These are phyloP conservation scores for Aurelia coerulea DNA, from an alignment of 30 jellyfish, hydroid and myxozoan species.

Conservation along the genomic window DNA sequence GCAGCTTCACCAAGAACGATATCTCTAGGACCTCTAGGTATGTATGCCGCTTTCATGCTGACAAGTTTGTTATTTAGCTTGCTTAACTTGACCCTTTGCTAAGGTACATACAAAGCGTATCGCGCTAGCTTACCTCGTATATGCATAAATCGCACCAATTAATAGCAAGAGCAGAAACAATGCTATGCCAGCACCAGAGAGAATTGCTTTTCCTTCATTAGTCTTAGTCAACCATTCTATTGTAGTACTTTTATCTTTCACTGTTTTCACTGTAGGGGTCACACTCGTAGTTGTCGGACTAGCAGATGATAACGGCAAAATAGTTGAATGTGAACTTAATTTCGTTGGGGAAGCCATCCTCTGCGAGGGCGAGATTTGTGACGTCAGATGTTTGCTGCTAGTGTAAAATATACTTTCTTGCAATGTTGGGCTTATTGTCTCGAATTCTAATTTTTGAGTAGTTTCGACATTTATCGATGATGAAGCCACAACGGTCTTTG, in stretches of 20 bases:
- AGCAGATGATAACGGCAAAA: background rate
- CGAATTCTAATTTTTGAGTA: no score
- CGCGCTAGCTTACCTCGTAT: conserved; percentile 21
- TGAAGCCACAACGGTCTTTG: background rate
- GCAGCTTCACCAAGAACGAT: no score
- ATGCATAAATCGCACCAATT: conserved; percentile 21
- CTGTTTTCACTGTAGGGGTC: background rate
- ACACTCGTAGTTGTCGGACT: background rate
- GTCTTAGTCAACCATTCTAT: conserved; percentile 35
- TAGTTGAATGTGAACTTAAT: background rate
- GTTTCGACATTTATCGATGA: background rate
- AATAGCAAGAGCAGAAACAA: background rate
- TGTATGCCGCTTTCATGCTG: no score
- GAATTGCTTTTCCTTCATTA: conserved; percentile 41
- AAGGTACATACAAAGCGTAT: no score
- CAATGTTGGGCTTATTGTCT: no score
- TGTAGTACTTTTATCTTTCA: background rate
- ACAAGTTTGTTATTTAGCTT: no score
- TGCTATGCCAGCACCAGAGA: conserved; percentile 39
- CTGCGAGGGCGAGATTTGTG: no score
- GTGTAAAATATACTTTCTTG: no score
- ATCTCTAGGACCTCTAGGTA: no score
- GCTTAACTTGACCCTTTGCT: no score
- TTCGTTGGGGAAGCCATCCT: no score
- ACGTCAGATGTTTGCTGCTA: no score